Percentiles rank a stretch among this genome's conserved stretches.
phyloP scores from a whole-genome alignment of 2,888 invertebrate species.

The Heliconius charithonia region DNA sequence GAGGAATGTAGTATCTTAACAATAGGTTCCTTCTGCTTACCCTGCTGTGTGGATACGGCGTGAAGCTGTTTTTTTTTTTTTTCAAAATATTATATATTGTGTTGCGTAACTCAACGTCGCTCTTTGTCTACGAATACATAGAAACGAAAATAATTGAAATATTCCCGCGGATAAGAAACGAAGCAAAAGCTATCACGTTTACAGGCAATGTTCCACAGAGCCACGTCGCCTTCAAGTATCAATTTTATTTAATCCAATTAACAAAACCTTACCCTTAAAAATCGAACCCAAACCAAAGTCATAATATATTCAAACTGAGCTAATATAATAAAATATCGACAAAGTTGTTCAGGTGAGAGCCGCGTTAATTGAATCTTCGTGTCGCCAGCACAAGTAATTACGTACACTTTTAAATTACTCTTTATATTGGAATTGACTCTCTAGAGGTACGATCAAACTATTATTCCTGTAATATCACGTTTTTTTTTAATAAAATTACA shows the following conservation, averaged over 20 bases:
- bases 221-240: no score
- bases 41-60: no score
- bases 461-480: constrained; percentile 13
- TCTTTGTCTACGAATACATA: no score
- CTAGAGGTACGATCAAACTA: constrained; percentile 19
- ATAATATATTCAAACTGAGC: constrained; percentile 17
- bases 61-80: no score
- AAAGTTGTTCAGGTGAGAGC: constrained; percentile 24
- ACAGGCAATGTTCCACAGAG: no score
- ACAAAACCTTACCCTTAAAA: not conserved
- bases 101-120: not conserved
- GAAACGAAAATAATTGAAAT: no score
- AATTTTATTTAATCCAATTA: not conserved
- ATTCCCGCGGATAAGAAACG: no score
- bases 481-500: constrained; percentile 13
- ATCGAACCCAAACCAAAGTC: not conserved
- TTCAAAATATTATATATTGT: not conserved
- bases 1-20: no score
- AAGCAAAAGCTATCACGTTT: no score
- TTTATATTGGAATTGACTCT: constrained; percentile 23
- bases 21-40: no score
- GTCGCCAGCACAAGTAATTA: constrained; percentile 30
- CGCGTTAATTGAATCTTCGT: constrained; percentile 40
- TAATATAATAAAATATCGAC: constrained; percentile 28
- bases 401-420: constrained; percentile 17